phyloP scores from a whole-genome alignment of 2,113 vertebrate genomes.

The Drymodes brunneopygia region DNA sequence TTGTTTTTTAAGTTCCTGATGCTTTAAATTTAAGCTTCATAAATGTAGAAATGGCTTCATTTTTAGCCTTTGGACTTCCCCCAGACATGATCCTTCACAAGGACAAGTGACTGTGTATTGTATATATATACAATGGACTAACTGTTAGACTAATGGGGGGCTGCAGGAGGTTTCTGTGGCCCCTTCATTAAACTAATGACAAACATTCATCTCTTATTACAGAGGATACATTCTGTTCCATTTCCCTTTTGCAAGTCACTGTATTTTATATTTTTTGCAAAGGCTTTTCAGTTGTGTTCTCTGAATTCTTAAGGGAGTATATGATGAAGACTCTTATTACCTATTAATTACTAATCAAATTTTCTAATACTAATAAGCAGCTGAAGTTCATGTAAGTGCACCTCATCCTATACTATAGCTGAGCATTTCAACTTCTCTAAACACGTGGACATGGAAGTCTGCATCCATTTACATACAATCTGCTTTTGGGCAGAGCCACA shows the following conservation, averaged over 20 bases:
- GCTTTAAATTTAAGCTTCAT: neutral
- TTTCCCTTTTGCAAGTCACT: neutral
- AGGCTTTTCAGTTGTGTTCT: neutral
- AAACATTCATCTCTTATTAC: conserved; percentile 42
- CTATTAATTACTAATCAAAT: neutral
- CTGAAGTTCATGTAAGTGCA: neutral
- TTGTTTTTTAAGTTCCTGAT: neutral
- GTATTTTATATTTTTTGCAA: neutral
- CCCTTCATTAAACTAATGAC: conserved; percentile 28
- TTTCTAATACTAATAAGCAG: neutral
- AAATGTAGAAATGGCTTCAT: neutral
- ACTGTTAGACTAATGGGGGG: conserved; percentile 35
- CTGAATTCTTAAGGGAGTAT: neutral
- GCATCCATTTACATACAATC: neutral
- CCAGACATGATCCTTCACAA: neutral
- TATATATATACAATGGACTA: conserved; percentile 3
- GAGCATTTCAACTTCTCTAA: neutral
- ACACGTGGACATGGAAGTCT: neutral
- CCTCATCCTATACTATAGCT: neutral
- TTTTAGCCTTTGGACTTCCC: neutral
- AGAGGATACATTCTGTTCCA: conserved; percentile 1
- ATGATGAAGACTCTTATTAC: neutral
- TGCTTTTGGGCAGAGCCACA: neutral
- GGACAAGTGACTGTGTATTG: neutral
- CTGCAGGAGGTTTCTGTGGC: conserved; percentile 14